A percentile compares a stretch with the other conserved stretches of the same genome.
phyloP scores from a whole-genome alignment of 53 echinoderm and acorn worm genomes.

The Stichopus horrens region DNA sequence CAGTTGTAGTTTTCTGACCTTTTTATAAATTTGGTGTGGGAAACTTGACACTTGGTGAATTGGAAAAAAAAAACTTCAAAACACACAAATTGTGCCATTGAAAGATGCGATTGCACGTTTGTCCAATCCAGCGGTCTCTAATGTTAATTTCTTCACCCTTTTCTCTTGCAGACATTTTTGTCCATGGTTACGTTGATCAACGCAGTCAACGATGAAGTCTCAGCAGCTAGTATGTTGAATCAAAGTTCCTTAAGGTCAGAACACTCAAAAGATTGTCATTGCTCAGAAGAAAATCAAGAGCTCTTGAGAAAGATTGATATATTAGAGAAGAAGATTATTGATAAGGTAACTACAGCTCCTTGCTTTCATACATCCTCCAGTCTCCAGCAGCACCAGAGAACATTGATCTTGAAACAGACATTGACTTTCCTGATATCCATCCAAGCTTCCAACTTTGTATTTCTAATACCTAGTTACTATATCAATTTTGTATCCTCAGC shows the following conservation, averaged over 20 bases:
- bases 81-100: too few species aligned
- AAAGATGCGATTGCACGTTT: too few species aligned
- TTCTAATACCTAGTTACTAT: too few species aligned
- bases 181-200: conserved; percentile 29
- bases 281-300: not conserved
- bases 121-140: not conserved
- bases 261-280: not conserved
- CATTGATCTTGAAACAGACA: too few species aligned
- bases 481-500: too few species aligned
- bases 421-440: too few species aligned
- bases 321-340: conserved; percentile 16
- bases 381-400: too few species aligned
- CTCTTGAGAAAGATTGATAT: not conserved
- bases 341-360: not conserved
- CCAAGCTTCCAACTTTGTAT: too few species aligned
- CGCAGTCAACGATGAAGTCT: conserved; percentile 6
- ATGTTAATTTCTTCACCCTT: not conserved
- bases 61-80: not conserved
- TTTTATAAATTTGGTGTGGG: too few species aligned
- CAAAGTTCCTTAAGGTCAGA: not conserved
- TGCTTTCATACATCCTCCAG: too few species aligned
- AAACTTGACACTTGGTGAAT: not conserved
- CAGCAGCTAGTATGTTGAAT: not conserved
- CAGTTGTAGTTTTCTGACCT: too few species aligned
- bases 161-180: not conserved